These are phyloP conservation scores for Calvadosia cruxmelitensis DNA, from an alignment of 30 jellyfish, hydroid and myxozoan genomes.

Conservation along the genomic window DNA sequence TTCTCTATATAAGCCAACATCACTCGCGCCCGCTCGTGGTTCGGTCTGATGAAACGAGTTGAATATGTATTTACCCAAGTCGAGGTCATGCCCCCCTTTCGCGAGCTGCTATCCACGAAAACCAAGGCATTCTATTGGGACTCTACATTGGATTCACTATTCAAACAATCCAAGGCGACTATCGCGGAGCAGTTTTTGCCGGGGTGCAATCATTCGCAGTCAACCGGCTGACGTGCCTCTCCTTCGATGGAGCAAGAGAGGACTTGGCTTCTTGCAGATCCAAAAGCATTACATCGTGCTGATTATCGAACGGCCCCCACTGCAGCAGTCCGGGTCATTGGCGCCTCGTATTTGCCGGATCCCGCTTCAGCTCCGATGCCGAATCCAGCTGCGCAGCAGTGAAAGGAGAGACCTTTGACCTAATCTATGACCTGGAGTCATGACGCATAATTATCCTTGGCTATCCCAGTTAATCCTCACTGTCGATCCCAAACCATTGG, in stretches of 20 bases:
- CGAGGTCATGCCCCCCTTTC: conserved; percentile 1
- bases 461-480: no score
- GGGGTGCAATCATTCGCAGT: neutral
- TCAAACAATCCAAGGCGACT: neutral
- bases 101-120: conserved; percentile 2
- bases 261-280: neutral
- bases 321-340: neutral
- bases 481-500: neutral
- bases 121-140: neutral
- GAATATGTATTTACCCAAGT: neutral
- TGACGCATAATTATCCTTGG: conserved; percentile 15
- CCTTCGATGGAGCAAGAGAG: conserved; percentile 5
- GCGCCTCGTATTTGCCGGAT: neutral
- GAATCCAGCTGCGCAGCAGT: conserved; percentile 12
- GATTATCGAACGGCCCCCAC: no score
- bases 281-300: conserved; percentile 2
- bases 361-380: neutral
- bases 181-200: neutral
- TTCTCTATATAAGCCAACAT: neutral
- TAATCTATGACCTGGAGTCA: neutral
- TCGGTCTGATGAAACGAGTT: neutral
- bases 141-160: neutral
- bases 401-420: conserved; percentile 15
- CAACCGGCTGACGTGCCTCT: neutral
- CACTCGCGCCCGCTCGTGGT: neutral